Evolutionary conservation across 2,113 vertebrate species (phyloP).

Genomic region (Columba livia): DNA sequence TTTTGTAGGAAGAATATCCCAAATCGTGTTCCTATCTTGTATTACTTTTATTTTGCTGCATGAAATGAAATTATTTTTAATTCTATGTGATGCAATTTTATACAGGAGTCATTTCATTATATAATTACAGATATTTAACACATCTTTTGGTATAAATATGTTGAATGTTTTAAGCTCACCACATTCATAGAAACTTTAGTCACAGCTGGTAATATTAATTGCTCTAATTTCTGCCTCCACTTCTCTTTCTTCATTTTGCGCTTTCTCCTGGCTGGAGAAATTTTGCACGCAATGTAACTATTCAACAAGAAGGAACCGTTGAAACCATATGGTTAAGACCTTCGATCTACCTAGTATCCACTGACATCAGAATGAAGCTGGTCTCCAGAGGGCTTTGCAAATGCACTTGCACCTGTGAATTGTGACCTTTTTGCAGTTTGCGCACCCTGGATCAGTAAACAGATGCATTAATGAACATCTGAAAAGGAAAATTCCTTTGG

Average conservation of each 20-base stretch:
- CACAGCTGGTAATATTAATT: conserved; percentile 19
- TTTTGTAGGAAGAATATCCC: neutral
- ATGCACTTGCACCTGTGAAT: neutral
- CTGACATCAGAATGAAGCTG: neutral
- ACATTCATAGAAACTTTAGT: neutral
- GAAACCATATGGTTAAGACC: neutral
- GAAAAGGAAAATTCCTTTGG: conserved; percentile 24
- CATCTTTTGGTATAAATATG: neutral
- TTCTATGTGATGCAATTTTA: neutral
- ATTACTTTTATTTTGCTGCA: neutral
- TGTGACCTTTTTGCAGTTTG: neutral
- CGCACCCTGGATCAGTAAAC: neutral
- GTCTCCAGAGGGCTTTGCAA: neutral
- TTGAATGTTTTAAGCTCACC: neutral
- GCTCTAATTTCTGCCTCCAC: neutral
- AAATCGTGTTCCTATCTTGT: neutral
- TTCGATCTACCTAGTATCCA: neutral
- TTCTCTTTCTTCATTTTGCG: neutral
- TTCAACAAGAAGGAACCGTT: neutral
- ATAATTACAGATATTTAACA: conserved; percentile 13
- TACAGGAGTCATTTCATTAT: neutral
- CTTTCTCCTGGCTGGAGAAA: neutral
- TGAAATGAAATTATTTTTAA: neutral
- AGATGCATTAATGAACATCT: conserved; percentile 11
- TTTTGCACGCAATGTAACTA: neutral